Evolutionary conservation across 2,797 vertebrate species (phyloP).

Genomic region (Coregonus ussuriensis): DNA sequence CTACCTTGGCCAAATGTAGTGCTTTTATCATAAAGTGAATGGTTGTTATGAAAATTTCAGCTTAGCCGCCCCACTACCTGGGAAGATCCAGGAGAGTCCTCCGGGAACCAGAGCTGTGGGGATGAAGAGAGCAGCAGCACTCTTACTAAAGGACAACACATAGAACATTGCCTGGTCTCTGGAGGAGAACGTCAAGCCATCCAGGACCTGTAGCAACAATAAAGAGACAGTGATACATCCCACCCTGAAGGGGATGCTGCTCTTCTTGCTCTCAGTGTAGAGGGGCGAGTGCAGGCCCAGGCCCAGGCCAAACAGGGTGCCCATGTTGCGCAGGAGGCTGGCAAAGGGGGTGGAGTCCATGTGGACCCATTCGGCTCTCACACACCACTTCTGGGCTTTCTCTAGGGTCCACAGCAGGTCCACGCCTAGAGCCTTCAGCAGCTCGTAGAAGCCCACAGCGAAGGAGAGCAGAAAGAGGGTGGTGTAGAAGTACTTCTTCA

Average conservation of each 20-base stretch:
- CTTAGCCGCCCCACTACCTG: neutral
- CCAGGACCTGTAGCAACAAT: conserved; percentile 70
- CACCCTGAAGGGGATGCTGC: conserved; percentile 44
- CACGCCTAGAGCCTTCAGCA: too few relatives aligned
- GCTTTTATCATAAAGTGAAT: neutral
- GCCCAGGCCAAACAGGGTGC: conserved; percentile 89
- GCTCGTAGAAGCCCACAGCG: conserved; percentile 49
- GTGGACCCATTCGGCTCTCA: conserved; percentile 86
- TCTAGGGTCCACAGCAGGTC: too few relatives aligned
- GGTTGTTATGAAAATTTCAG: neutral
- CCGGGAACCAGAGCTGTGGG: conserved; percentile 77
- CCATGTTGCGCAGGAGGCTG: conserved; percentile 92
- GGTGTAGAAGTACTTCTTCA: conserved; percentile 40
- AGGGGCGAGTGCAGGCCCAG: conserved; percentile 76
- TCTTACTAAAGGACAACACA: conserved; percentile 77
- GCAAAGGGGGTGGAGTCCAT: conserved; percentile 92
- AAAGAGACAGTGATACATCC: conserved; percentile 67
- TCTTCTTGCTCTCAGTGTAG: conserved; percentile 51
- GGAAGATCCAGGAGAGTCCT: conserved; percentile 55
- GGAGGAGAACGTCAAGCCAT: conserved; percentile 72
- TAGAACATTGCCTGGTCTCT: conserved; percentile 69
- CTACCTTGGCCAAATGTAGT: neutral
- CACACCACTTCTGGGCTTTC: conserved; percentile 88
- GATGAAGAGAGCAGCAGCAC: conserved; percentile 72
- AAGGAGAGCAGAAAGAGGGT: conserved; percentile 87